Percentiles rank a stretch among this genome's conserved stretches.
Evolutionary conservation across 2,797 vertebrate genomes (phyloP).

Genomic region (Neosilurus hyrtlii): DNA sequence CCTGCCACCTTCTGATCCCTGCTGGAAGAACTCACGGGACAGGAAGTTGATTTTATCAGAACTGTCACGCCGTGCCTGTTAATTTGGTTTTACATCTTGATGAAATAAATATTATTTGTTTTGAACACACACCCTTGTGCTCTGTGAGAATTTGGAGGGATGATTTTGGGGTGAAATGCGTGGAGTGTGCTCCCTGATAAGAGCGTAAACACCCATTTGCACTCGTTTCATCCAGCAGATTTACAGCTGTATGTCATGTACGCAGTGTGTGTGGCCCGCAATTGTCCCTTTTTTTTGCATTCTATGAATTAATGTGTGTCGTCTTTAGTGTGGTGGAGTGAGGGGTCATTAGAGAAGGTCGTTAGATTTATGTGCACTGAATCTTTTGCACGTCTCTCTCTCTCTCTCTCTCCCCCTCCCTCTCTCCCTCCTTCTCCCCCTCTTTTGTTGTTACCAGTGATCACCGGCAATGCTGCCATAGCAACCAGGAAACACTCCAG

Average conservation of each 20-base stretch:
- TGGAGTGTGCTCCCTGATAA: not conserved
- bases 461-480: constrained; percentile 73
- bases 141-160: not conserved
- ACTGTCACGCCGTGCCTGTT: not conserved
- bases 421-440: constrained; percentile 48
- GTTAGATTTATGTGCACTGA: constrained; percentile 27
- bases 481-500: constrained; percentile 79
- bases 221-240: not conserved
- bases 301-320: not conserved
- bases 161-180: not conserved
- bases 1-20: not conserved
- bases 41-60: not conserved
- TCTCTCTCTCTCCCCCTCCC: constrained; percentile 48
- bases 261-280: not conserved
- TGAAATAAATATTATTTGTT: constrained; percentile 12
- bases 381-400: constrained; percentile 44
- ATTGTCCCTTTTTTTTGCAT: not conserved
- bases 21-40: not conserved
- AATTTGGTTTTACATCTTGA: not conserved
- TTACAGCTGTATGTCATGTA: not conserved
- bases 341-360: not conserved
- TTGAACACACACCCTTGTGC: not conserved
- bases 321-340: not conserved
- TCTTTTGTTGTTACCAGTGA: constrained; percentile 73
- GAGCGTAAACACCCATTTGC: not conserved